Evolutionary conservation across 2,113 vertebrate genomes (phyloP).

Genomic region (Anhinga rufa): DNA sequence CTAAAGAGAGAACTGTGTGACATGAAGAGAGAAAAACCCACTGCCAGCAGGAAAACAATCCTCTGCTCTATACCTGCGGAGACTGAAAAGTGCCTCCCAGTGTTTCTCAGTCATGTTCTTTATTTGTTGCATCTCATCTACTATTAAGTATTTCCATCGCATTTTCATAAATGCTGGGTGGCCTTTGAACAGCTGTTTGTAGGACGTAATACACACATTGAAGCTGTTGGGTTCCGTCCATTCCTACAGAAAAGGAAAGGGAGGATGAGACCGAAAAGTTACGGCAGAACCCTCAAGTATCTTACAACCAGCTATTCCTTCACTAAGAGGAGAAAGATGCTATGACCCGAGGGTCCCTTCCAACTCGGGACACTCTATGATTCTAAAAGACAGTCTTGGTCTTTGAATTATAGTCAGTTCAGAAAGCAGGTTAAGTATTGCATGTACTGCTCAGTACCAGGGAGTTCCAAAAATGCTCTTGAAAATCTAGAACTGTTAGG

Average conservation of each 20-base stretch:
- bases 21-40: not conserved
- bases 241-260: constrained; percentile 61
- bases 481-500: not conserved
- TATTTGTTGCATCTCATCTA: constrained; percentile 90
- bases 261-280: not conserved
- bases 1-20: not conserved
- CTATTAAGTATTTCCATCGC: constrained; percentile 84
- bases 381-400: not conserved
- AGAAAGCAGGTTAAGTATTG: not conserved
- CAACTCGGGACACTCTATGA: too few relatives aligned
- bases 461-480: not conserved
- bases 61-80: constrained; percentile 76
- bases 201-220: constrained; percentile 89
- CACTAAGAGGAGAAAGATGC: not conserved
- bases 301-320: not conserved
- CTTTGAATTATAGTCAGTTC: not conserved
- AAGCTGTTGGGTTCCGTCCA: constrained; percentile 87
- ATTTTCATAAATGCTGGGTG: constrained; percentile 82
- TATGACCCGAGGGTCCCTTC: not conserved
- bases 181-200: constrained; percentile 89
- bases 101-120: constrained; percentile 89
- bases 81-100: constrained; percentile 86
- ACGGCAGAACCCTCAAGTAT: not conserved
- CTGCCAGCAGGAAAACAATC: not conserved
- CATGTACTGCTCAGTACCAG: not conserved